Evolutionary conservation across 2,113 vertebrate species (phyloP), one percentile per base, ranked within the genome.

Genomic region (Drymodes brunneopygia): DNA sequence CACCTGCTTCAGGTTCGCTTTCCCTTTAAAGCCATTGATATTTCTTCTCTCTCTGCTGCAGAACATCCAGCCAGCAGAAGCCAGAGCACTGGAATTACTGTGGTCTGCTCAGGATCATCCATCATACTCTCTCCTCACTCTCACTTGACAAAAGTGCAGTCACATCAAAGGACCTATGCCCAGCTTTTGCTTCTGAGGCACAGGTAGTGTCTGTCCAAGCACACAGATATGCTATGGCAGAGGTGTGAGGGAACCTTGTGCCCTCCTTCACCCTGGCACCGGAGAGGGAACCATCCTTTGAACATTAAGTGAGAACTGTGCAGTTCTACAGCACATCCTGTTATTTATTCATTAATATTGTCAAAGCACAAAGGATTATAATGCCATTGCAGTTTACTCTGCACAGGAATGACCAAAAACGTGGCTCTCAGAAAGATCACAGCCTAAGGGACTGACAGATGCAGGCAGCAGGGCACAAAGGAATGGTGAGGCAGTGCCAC

Each of bases 81-180:
- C 10, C 69, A 53, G 20, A 94, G 36, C 42, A 70, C 9, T n/a
- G 60, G 23, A 81, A 66, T 15, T 27, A 35, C 56, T 58, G 22
- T 17, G 44, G 16, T 61, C 75, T 84, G 45, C 47, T 86, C 0
- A 0, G 38, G 10, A 88, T 54, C 24, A 35, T 8, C 19, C 48
- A 25, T 1, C n/a, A n/a, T n/a, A n/a, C 31, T 66, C 70, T 40
- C 57, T 71, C 15, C 38, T 38, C 38, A 38, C 44, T 64, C 15
- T 21, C 45, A 86, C 56, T 38, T 45, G 38, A 45, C 33, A 10
- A 28, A 66, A 19, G 8, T 25, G 14, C 29, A 84, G 44, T 18
- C 54, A 33, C 0, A 0, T 27, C 20, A 42, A 42, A 58, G 33
- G 11, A 66, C 21, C 29, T 13, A 35, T 4, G 10, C 33, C 45